These are phyloP conservation scores for Pseudomyrmex sp. DNA, from an alignment of 1,140 invertebrate species.

Conservation along the genomic window DNA sequence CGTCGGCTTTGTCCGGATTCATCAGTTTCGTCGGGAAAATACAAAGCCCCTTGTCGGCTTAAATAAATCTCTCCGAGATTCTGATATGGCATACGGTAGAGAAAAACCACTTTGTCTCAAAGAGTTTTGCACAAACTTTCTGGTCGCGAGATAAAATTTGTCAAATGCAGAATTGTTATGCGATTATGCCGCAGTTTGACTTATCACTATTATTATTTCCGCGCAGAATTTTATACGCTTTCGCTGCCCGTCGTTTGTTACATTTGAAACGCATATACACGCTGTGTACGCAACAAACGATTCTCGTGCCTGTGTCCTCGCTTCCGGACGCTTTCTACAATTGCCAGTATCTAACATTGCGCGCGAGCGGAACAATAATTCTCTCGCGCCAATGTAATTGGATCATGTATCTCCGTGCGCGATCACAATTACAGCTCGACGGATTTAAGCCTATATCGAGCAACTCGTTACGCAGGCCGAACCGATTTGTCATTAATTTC, in stretches of 20 bases:
- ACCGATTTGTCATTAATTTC: constrained; percentile 68
- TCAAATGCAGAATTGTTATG: too few relatives aligned
- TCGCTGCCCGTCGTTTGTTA: not conserved
- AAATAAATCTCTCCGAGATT: not conserved
- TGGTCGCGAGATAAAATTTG: too few relatives aligned
- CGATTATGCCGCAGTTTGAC: too few relatives aligned
- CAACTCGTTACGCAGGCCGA: constrained; percentile 26
- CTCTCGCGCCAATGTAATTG: constrained; percentile 20
- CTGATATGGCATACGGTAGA: not conserved
- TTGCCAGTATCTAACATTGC: constrained; percentile 7
- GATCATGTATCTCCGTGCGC: constrained; percentile 15
- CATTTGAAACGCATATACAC: not conserved
- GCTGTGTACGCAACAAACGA: not conserved
- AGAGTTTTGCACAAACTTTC: too few relatives aligned
- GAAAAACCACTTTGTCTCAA: too few relatives aligned
- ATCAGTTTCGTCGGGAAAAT: not conserved
- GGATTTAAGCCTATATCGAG: constrained; percentile 61
- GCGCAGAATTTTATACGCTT: constrained; percentile 13
- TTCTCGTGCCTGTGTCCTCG: not conserved
- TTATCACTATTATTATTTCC: constrained; percentile 15
- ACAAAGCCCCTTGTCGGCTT: not conserved
- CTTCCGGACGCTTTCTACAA: constrained; percentile 12
- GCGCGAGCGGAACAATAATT: constrained; percentile 8
- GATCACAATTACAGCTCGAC: constrained; percentile 50
- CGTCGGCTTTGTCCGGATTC: not conserved